Evolutionary conservation across 2,888 invertebrate species (phyloP), one percentile per base, ranked within the genome.

Genomic region (Morpho achilles): DNA sequence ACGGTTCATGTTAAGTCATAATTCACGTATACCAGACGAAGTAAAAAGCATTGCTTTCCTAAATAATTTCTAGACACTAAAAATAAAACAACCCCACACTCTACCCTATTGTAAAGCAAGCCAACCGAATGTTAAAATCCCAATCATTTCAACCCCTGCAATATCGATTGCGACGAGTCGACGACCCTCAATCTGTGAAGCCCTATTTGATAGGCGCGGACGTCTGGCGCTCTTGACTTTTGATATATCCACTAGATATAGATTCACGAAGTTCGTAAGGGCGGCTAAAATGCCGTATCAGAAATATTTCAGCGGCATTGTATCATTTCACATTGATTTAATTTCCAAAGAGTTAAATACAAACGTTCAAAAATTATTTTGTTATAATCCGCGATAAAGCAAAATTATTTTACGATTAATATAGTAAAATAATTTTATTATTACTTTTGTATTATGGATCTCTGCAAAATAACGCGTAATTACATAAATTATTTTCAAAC

Each of bases 131-230:
- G 55, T 39, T 50, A 50, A 48, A 55, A 49, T 49, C 49, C 50
- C 50, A 55, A 49, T 55, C 43, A 55, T 44, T 44, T 8, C 55
- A 55, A 53, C 59, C 62, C 59, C 53, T 56, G 49, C 45, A n/a
- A 53, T 60, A 65, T 63, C 56, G 61, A 61, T 63, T 65, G 68
- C 56, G 59, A 50, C 62, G 61, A 64, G 70, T 68, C 70, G 64
- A 64, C 66, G 70, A 71, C 67, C 71, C 64, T 66, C 69, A 68
- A 69, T 69, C 67, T 65, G 60, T 50, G 68, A 69, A 70, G 65
- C 68, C 67, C 65, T 63, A 67, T 68, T 69, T 67, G 65, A 67
- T 69, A 69, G 64, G 62, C 67, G 61, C 41, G 48, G 62, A 50
- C 44, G 55, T 55, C 55, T 49, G 49, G 50, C 55, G 43, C 50